Evolutionary conservation across 2,888 invertebrate species (phyloP), one percentile per base, ranked within the genome.

Genomic region (Onthophagus sagittarius): DNA sequence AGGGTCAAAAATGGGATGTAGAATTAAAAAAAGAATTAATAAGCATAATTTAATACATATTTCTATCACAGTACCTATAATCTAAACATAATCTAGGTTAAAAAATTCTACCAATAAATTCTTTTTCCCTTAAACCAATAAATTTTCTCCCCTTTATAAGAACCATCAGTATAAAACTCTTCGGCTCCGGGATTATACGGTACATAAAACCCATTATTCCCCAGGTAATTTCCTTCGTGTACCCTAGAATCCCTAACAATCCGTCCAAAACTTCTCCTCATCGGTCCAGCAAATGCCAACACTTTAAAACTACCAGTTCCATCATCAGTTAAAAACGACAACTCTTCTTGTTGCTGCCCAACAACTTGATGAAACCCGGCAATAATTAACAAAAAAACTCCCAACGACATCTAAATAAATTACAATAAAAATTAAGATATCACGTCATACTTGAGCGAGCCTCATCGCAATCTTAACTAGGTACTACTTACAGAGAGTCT

Each of bases 161-260:
- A 79, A 5, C 82, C 82, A 75, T 83, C 80, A 74, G 83, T 80
- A 75, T 81, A 82, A 33, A 82, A 77, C 71, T 79, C 78, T 74
- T 82, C 82, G 33, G 32, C 67, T 31, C 82, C 82, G 63, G 64
- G 69, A 74, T 79, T 77, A 69, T 79, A 78, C 53, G 78, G 78
- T 13, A 80, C 73, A 74, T 78, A 80, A 75, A 79, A 80, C 71
- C 80, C 80, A 77, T 79, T 79, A 69, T 77, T 63, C 72, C 78
- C 80, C 69, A 78, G 77, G 32, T 78, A 79, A 31, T 77, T 71
- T 53, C 79, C 78, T 31, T 75, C 65, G 11, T 72, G 70, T 62
- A 77, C 77, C 72, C 78, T 78, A 69, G 77, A 73, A 32, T 76
- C 76, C 62, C 71, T 72, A 23, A 74, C 53, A 53, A 73, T 71